These are phyloP conservation scores for Drosophila sordidapex DNA, from an alignment of 2,888 invertebrate genomes.

Conservation along the genomic window DNA sequence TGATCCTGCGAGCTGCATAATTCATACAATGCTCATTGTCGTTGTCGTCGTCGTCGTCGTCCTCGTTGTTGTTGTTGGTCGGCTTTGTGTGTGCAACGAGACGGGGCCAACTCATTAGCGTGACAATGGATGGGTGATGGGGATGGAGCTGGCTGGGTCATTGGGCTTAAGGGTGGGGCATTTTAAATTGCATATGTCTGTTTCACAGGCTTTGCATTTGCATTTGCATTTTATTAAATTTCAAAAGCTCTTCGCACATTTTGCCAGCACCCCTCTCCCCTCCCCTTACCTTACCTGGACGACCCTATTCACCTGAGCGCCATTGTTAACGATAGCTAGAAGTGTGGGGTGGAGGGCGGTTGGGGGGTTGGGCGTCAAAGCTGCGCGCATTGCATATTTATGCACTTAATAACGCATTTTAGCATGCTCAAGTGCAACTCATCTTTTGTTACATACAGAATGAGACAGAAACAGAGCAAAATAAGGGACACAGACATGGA, in stretches of 20 bases:
- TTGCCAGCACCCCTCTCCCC: neutral
- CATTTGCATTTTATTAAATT: constrained; percentile 81
- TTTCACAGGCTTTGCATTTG: constrained; percentile 70
- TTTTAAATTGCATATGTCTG: constrained; percentile 58
- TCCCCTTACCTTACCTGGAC: constrained; percentile 15
- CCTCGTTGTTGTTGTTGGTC: constrained; percentile 37
- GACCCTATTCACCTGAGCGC: constrained; percentile 62
- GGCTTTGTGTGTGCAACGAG: constrained; percentile 34
- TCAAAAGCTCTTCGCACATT: constrained; percentile 70
- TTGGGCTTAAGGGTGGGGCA: constrained; percentile 15
- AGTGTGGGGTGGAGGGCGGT: neutral
- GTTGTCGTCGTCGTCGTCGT: constrained; percentile 1
- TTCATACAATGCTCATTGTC: constrained; percentile 63
- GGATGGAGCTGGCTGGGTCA: constrained; percentile 2
- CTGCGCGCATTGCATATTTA: constrained; percentile 75
- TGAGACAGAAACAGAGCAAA: constrained; percentile 1
- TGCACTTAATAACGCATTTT: constrained; percentile 82
- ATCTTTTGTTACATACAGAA: constrained; percentile 71
- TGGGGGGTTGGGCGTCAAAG: neutral
- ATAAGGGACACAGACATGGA: constrained; percentile 3
- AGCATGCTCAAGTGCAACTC: constrained; percentile 79
- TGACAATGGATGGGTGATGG: constrained; percentile 20
- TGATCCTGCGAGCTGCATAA: constrained; percentile 58
- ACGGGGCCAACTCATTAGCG: constrained; percentile 71
- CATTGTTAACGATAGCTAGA: constrained; percentile 49